A percentile compares a stretch with the other conserved stretches of the same genome.
These are phyloP conservation scores for Alcis repandata DNA, from an alignment of 2,888 invertebrate genomes.

Conservation along the genomic window DNA sequence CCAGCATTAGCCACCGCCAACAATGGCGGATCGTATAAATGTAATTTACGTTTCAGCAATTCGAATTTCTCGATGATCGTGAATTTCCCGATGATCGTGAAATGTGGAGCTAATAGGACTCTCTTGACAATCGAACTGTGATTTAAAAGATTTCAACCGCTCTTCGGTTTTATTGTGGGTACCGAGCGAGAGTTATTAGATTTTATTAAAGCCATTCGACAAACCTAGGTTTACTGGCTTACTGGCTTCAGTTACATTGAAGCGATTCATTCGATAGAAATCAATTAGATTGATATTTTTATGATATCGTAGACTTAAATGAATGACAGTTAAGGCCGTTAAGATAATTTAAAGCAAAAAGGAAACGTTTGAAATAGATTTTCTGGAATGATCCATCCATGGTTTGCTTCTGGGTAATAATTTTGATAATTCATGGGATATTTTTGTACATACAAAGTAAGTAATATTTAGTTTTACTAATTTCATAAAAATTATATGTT, in stretches of 20 bases:
- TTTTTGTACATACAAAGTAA: no score
- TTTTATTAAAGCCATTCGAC: slow-evolving; percentile 17
- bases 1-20: slow-evolving; percentile 53
- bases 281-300: slow-evolving; percentile 12
- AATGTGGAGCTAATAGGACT: slow-evolving; percentile 48
- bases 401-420: no score
- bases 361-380: background rate
- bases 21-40: slow-evolving; percentile 48
- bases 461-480: no score
- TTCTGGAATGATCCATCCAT: no score
- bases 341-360: background rate
- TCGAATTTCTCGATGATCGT: slow-evolving; percentile 44
- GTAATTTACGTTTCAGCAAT: slow-evolving; percentile 49
- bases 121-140: slow-evolving; percentile 39
- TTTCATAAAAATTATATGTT: no score
- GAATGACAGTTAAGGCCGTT: background rate
- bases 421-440: no score
- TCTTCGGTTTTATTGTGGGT: slow-evolving; percentile 33
- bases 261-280: slow-evolving; percentile 7
- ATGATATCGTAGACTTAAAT: background rate
- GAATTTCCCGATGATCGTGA: slow-evolving; percentile 45
- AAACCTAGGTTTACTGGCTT: slow-evolving; percentile 1
- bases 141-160: slow-evolving; percentile 40
- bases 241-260: background rate
- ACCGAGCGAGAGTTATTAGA: slow-evolving; percentile 23